These are phyloP conservation scores for Lacerta viridis DNA, from an alignment of 2,797 vertebrate species.

Conservation along the genomic window DNA sequence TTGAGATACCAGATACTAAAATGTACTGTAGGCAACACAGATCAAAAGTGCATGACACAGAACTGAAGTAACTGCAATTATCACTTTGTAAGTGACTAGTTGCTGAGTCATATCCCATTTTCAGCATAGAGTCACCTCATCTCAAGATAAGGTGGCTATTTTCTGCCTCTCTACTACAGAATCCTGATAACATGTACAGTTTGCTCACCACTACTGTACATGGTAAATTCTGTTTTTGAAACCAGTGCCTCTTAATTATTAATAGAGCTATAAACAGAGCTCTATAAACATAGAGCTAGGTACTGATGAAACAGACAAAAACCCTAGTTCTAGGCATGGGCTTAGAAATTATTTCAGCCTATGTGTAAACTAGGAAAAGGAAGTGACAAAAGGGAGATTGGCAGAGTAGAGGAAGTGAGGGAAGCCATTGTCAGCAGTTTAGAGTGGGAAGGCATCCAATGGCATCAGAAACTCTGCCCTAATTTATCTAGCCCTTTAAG, in stretches of 20 bases:
- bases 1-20: not conserved
- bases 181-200: conserved; percentile 20
- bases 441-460: conserved; percentile 54
- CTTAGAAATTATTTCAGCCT: not conserved
- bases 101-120: conserved; percentile 40
- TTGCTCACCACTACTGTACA: not conserved
- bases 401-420: not conserved
- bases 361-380: not conserved
- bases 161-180: conserved; percentile 8
- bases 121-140: conserved; percentile 18
- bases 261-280: conserved; percentile 50
- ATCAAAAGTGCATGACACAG: not conserved
- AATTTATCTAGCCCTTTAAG: conserved; percentile 52
- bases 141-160: conserved; percentile 50
- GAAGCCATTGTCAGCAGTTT: conserved; percentile 10
- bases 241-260: conserved; percentile 6
- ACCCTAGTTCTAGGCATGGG: accelerated
- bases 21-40: not conserved
- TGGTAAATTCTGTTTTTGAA: conserved; percentile 41
- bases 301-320: conserved; percentile 27
- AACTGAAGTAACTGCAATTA: conserved; percentile 11
- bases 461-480: conserved; percentile 46
- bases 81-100: conserved; percentile 14
- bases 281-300: conserved; percentile 46
- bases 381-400: not conserved